Evolutionary conservation across 2,888 invertebrate species (phyloP).

Genomic region (Watsonalla cultraria): DNA sequence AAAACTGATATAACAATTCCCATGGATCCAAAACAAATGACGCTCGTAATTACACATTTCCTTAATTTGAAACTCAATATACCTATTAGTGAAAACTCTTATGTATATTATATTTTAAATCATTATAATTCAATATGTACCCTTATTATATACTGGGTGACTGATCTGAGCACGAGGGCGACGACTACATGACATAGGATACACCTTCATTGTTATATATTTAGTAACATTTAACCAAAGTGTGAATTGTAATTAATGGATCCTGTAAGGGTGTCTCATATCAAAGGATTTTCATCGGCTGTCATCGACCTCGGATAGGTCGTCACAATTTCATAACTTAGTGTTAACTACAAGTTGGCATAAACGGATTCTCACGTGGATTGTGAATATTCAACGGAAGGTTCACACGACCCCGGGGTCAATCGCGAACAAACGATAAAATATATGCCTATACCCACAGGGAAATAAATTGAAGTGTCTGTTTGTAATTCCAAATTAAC

Average conservation of each 20-base stretch:
- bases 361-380: not conserved
- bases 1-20: no score
- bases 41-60: no score
- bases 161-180: no score
- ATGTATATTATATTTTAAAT: no score
- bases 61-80: no score
- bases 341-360: not conserved
- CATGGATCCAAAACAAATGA: no score
- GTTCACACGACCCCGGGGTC: not conserved
- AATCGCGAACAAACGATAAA: not conserved
- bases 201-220: not conserved
- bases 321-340: not conserved
- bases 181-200: no score
- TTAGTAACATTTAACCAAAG: not conserved
- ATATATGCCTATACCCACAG: not conserved
- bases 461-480: not conserved
- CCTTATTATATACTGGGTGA: no score
- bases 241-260: not conserved
- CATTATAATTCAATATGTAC: no score
- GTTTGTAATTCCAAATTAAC: no score
- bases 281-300: not conserved
- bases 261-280: not conserved
- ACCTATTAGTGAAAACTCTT: no score
- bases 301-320: not conserved
- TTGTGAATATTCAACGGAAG: not conserved